Base-by-base conservation (phyloP, 2,113 vertebrate species). In the Setophaga petechia region DNA sequence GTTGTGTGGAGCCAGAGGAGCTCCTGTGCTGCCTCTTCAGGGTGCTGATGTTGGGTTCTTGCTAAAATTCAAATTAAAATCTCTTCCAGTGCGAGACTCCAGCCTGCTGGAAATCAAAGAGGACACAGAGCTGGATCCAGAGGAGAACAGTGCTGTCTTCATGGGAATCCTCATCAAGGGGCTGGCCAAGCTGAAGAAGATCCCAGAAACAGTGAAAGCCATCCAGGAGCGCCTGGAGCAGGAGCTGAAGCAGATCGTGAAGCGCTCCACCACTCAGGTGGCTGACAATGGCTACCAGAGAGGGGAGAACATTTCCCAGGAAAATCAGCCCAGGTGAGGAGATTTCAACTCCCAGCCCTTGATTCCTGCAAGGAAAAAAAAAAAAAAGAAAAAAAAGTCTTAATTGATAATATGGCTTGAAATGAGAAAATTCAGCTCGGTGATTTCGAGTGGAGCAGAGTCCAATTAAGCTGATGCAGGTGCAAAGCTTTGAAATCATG, bases 131-230 rank as follows among this genome's bases (percentile, higher is more conserved):
- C 95, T 98, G 84, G 99, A 99, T 96, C 99, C 99, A 4, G 99
- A 99, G 95, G 99, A 99, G 95, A 99, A 99, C 97, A 99, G 99
- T 31, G 91, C 97, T 8, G 97, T 98, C 91, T 99, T 99, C 87
- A 99, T 99, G 99, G 99, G 99, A 25, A 98, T 99, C 63, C 98
- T 99, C 69, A 99, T 99, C 96, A 99, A 99, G 97, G 99, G 98
- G 41, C 90, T 99, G 83, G 99, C 99, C 96, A 99, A 99, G 95
- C 97, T 99, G 94, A 99, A 98, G 95, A 99, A 99, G 95, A 98
- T 99, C 62, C 99, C 99, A 0, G 99, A 99, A 89, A 98, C 99
- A 0, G 98, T 99, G 49, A 99, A 99, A 96, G 99, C 99, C n/a
- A 99, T 99, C 93, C 98, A 99, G 96, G 99, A 99, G 63, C 98